Base-by-base conservation (phyloP, 2,888 invertebrate genomes). In the Cecidostiba fungosa region DNA sequence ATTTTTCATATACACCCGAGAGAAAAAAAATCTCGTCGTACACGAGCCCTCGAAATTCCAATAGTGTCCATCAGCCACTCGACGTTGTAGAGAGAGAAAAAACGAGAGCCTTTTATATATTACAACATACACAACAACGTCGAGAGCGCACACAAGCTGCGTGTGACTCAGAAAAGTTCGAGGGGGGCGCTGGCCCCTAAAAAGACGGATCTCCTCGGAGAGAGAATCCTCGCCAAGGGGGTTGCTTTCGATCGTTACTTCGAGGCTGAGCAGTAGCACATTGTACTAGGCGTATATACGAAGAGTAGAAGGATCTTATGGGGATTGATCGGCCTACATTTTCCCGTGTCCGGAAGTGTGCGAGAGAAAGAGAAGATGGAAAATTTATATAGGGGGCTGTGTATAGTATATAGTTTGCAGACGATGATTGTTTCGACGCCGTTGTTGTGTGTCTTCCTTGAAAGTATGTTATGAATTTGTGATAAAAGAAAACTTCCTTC, bases 271-370 rank as follows among this genome's bases (percentile, higher is more conserved):
- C 54, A n/a, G 54, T n/a, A 54, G 23, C 66, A 66, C 66, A 26
- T 12, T 62, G 62, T 54, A n/a, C n/a, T n/a, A 50, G 47, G 50
- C 50, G 50, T n/a, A n/a, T n/a, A n/a, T n/a, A n/a, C 5, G n/a
- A 19, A 16, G 0, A 3, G n/a, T 19, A 10, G 62, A 62, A 26
- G 62, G 66, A 66, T 39, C 39, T 39, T 43, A 66, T 66, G 66
- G 66, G 66, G 66, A 66, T 66, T 66, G 66, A 66, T 66, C 66
- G 66, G 29, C 29, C 66, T 66, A 66, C 14, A 62, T 62, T 66
- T 66, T 12, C 29, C 29, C 66, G 23, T n/a, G n/a, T 12, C 29
- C 19, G 19, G 10, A n/a, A 16, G 59, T 16, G 10, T 0, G 23
- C n/a, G 59, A 26, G n/a, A n/a, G n/a, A n/a, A n/a, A 26, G 29